Base-by-base conservation (phyloP, 2,797 vertebrate genomes). In the Acipenser transmontanus region DNA sequence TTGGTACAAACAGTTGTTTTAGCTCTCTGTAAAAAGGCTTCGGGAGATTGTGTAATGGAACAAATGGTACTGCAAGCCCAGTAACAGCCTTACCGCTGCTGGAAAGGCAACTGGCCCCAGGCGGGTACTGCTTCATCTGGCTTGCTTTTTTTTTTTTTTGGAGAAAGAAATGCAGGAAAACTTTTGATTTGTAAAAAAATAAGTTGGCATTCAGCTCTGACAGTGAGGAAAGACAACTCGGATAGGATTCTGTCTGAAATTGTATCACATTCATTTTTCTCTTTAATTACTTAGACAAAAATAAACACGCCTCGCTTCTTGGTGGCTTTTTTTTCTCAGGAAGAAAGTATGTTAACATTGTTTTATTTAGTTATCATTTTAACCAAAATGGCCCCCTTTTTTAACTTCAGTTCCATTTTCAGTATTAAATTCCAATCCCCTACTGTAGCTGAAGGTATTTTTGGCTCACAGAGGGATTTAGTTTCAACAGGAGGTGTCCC, bases 1-100 rank as follows among this genome's bases (percentile, higher is more conserved):
- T 56, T 88, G 89, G 91, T 88, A 86, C 87, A 91, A 87, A 86
- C 90, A 87, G 91, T 91, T 92, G 89, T 89, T 92, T 85, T 90
- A 90, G 89, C 87, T 89, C 87, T 85, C 84, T 85, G 83, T 84
- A 90, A 89, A 34, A 89, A 90, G 94, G 93, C 94, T 95, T 91
- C 93, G 92, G 95, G 93, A 96, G 93, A 93, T 94, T 88, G 94
- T 91, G 93, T 94, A 91, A 95, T 91, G 91, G 93, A 97, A 98
- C 94, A 97, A 97, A 96, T 95, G 94, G 93, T 91, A 87, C 93
- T 89, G 87, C 73, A 87, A 89, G 92, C 90, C 89, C 86, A 82
- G 87, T 89, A 95, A 95, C 96, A 95, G 95, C 91, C 95, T 93
- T 91, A 90, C 92, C 86, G 85, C 92, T 94, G 95, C 94, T 91